Base-by-base conservation (phyloP, 2,113 vertebrate genomes). In the Columbina picui region DNA sequence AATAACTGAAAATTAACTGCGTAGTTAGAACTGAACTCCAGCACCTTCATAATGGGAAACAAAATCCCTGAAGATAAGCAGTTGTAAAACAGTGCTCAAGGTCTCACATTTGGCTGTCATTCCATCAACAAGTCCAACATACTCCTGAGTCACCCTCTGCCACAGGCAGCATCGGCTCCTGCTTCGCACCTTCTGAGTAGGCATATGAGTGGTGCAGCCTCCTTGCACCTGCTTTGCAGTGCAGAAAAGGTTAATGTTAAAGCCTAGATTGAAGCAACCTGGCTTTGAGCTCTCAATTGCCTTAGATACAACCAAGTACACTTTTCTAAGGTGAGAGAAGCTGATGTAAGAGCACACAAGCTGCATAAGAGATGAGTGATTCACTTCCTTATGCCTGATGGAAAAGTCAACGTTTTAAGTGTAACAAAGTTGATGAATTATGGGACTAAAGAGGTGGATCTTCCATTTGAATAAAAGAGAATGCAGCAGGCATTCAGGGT, bases 401-500 rank as follows among this genome's bases (percentile, higher is more conserved):
- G n/a, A 57, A 64, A 95, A 94, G 45, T 78, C 45, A 70, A 20
- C 59, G 10, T 39, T 67, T 88, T 41, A 80, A 96, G 68, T 68
- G 49, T 63, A 96, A 92, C 36, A n/a, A 90, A 90, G 60, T 90
- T 95, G 90, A 90, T 83, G 52, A 86, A 89, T 70, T 84, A 30
- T 14, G 16, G 26, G 68, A 71, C 88, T 74, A 74, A 80, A 80
- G 47, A 80, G 25, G 29, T 4, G 2, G 55, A 74, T 81, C 53
- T 86, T 55, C 10, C 14, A 32, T 57, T 56, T 87, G 38, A 96
- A 90, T 86, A 87, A 61, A n/a, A 67, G 63, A 73, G 38, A 94
- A 84, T 59, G 34, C 27, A 92, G 43, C 55, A 71, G 56, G 38
- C 75, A 50, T 77, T 95, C 32, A 39, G 47, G 16, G 17, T 49